Evolutionary conservation across 2,888 invertebrate genomes (phyloP).

Genomic region (Drosophila nr. perissopoda): DNA sequence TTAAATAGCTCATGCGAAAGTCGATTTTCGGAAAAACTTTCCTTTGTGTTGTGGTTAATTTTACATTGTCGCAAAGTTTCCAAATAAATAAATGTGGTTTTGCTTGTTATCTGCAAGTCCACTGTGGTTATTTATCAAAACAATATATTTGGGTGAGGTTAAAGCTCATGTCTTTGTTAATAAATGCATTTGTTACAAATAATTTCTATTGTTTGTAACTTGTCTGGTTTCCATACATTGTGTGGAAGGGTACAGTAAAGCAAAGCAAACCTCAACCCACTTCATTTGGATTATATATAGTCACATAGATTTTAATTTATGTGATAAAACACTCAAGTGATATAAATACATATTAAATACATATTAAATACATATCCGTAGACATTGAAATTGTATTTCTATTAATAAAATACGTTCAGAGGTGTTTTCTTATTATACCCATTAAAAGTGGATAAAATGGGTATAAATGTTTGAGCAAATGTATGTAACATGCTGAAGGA

Average conservation of each 20-base stretch:
- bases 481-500: too few relatives aligned
- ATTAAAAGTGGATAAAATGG: too few relatives aligned
- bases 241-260: not conserved
- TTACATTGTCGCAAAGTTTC: not conserved
- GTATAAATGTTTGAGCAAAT: too few relatives aligned
- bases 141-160: not conserved
- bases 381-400: too few relatives aligned
- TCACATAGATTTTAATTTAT: not conserved
- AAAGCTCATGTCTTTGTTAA: not conserved
- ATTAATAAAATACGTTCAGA: too few relatives aligned
- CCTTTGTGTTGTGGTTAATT: not conserved
- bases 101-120: constrained; percentile 2
- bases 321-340: not conserved
- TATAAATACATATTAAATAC: too few relatives aligned
- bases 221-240: not conserved
- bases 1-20: constrained; percentile 12
- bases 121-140: constrained; percentile 12
- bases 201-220: not conserved
- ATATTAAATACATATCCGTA: not conserved
- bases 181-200: not conserved
- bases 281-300: not conserved
- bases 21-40: not conserved
- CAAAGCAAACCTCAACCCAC: not conserved
- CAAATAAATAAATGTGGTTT: constrained; percentile 10
- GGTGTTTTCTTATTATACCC: too few relatives aligned